These are phyloP conservation scores for Sisyra terminalis DNA, from an alignment of 2,888 invertebrate genomes.

Conservation along the genomic window DNA sequence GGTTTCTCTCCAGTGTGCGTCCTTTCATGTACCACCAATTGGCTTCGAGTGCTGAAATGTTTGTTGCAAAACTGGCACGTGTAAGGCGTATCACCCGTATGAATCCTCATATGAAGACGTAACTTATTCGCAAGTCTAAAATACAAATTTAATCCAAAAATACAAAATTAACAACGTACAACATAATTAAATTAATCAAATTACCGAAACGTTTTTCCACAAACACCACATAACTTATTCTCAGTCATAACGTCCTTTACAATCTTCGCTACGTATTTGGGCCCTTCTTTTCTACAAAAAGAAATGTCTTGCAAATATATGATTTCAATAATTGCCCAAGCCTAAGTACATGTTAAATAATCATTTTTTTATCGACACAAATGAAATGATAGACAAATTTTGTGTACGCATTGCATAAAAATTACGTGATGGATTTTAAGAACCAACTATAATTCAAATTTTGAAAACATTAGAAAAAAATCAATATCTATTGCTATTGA, in stretches of 20 bases:
- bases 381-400: too few species aligned
- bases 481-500: too few species aligned
- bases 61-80: conserved; percentile 20
- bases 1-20: conserved; percentile 21
- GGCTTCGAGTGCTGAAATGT: conserved; percentile 17
- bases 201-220: conserved; percentile 20
- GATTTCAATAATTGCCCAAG: too few species aligned
- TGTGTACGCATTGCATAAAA: too few species aligned
- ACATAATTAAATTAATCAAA: conserved; percentile 1
- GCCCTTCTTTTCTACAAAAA: neutral
- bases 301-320: too few species aligned
- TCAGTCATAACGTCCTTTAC: conserved; percentile 8
- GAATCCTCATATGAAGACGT: conserved; percentile 18
- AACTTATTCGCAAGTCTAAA: conserved; percentile 17
- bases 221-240: conserved; percentile 17
- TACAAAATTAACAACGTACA: too few species aligned
- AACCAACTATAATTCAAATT: too few species aligned
- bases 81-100: conserved; percentile 19
- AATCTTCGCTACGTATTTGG: conserved; percentile 4
- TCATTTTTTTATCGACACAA: too few species aligned
- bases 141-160: conserved; percentile 5
- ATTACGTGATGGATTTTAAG: too few species aligned
- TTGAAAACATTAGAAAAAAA: too few species aligned
- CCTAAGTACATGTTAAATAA: too few species aligned
- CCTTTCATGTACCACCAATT: conserved; percentile 18